Conservation (phyloP, 2,113 vertebrate genomes). For the Hydrolagus affinis region DNA sequence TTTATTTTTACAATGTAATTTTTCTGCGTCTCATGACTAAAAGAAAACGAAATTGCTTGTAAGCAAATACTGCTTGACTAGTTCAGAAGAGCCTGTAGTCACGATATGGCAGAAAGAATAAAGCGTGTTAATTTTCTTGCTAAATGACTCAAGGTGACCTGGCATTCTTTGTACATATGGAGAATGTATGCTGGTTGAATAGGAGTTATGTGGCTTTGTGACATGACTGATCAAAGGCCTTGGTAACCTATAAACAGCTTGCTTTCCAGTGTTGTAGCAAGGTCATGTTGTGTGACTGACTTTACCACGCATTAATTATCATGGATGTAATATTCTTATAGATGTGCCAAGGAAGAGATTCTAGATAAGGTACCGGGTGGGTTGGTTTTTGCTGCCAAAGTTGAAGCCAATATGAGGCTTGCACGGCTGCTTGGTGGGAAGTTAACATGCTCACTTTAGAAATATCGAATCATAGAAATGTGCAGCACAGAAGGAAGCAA, state of each 20-base stretch:
- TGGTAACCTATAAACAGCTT: background rate
- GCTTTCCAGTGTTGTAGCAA: background rate
- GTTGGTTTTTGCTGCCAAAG: no score
- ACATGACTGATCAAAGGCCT: background rate
- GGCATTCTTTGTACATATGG: background rate
- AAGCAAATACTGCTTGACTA: background rate
- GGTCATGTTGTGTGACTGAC: background rate
- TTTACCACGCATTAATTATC: background rate
- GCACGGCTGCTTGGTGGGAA: no score
- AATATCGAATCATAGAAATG: no score
- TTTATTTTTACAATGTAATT: constrained; percentile 10
- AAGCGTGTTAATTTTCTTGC: constrained; percentile 9
- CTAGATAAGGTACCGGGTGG: background rate
- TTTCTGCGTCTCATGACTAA: background rate
- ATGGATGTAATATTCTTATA: background rate
- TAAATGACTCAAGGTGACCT: constrained; percentile 13
- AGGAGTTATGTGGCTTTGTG: background rate
- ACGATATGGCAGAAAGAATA: background rate
- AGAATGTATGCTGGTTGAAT: background rate
- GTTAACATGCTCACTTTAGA: no score
- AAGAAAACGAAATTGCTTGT: background rate
- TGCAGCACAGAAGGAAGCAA: no score
- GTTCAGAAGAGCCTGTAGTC: background rate
- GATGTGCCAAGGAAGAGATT: background rate
- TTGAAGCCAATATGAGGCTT: no score